Conservation (phyloP, 2,797 vertebrate species). For the Crenichthys baileyi region DNA sequence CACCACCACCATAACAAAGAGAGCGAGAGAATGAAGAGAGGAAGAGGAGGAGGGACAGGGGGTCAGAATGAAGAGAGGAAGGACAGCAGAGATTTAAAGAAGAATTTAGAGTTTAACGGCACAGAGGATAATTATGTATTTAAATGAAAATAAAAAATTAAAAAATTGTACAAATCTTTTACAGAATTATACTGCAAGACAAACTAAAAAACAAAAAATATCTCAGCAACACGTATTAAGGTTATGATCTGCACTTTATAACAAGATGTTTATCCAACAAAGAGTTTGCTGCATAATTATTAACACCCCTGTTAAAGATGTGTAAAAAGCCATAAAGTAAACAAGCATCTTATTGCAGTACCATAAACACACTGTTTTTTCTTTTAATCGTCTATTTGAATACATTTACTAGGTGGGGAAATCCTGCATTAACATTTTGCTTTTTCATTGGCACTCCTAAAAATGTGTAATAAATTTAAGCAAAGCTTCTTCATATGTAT, state of each 20-base stretch:
- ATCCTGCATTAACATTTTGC: background rate
- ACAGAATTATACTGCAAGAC: background rate
- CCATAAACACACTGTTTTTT: background rate
- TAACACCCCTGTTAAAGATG: background rate
- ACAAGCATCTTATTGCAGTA: background rate
- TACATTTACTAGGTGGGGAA: background rate
- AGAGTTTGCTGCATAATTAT: background rate
- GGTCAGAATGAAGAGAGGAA: conserved; percentile 46
- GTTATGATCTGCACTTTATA: background rate
- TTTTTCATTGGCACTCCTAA: background rate
- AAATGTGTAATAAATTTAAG: background rate
- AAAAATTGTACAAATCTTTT: background rate
- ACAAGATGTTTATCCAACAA: background rate
- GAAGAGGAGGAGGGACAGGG: conserved; percentile 14
- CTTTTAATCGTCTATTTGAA: background rate
- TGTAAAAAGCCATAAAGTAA: background rate
- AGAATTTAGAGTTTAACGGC: conserved; percentile 2
- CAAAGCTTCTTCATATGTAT: background rate
- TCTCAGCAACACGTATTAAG: background rate
- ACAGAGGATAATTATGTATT: background rate
- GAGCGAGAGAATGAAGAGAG: conserved; percentile 51
- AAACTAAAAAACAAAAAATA: background rate
- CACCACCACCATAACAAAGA: conserved; percentile 67
- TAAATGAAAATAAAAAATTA: too few species aligned
- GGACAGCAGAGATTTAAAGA: conserved; percentile 24